phyloP scores from a whole-genome alignment of 2,113 vertebrate genomes.

The Acrocephalus arundinaceus region DNA sequence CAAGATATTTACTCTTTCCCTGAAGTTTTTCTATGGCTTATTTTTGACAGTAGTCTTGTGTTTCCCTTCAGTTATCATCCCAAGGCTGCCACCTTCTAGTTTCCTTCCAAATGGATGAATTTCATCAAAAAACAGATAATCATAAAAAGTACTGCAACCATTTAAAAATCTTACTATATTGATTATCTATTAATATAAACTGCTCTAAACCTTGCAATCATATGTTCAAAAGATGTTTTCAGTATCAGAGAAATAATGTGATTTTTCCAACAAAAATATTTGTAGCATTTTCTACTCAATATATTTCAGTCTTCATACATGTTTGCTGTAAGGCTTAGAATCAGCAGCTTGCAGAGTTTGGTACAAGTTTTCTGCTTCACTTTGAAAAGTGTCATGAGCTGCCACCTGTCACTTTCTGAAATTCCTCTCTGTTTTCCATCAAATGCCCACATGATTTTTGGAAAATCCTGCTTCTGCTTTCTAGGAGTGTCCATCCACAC shows the following conservation, averaged over 20 bases:
- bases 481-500: not conserved
- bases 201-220: not conserved
- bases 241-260: not conserved
- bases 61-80: conserved; percentile 81
- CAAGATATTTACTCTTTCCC: conserved; percentile 76
- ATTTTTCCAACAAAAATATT: not conserved
- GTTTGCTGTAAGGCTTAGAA: not conserved
- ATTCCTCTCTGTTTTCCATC: not conserved
- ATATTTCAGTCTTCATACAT: not conserved
- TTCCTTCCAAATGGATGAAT: conserved; percentile 82
- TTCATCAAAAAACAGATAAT: conserved; percentile 66
- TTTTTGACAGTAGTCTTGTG: conserved; percentile 74
- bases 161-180: not conserved
- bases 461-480: not conserved
- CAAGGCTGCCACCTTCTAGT: conserved; percentile 84
- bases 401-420: not conserved
- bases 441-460: not conserved
- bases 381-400: not conserved
- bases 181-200: not conserved
- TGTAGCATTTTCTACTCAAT: not conserved
- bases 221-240: not conserved
- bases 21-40: conserved; percentile 82
- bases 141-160: not conserved
- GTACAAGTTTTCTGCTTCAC: not conserved
- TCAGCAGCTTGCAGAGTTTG: not conserved